These are phyloP conservation scores for Alloplasta piceator DNA, from an alignment of 2,888 invertebrate species.

Conservation along the genomic window DNA sequence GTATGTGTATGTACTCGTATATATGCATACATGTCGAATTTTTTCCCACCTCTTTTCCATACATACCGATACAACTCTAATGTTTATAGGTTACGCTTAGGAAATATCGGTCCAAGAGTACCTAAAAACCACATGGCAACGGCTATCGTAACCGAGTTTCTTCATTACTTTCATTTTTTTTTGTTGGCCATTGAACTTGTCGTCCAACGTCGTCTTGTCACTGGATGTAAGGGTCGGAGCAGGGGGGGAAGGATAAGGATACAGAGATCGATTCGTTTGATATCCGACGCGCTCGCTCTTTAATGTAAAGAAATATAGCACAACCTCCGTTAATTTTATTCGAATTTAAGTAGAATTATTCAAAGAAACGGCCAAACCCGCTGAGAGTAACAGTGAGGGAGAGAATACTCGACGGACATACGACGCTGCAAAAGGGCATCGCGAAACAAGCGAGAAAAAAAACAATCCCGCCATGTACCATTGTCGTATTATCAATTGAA, in stretches of 20 bases:
- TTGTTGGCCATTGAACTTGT: constrained; percentile 78
- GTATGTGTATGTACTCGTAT: constrained; percentile 67
- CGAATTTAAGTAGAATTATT: too few relatives aligned
- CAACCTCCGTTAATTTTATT: neutral
- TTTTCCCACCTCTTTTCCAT: constrained; percentile 34
- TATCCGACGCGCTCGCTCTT: constrained; percentile 60
- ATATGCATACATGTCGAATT: constrained; percentile 69
- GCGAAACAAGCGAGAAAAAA: constrained; percentile 49
- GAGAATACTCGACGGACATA: neutral
- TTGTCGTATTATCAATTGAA: too few relatives aligned
- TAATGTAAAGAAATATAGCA: constrained; percentile 67
- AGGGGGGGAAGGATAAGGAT: constrained; percentile 15
- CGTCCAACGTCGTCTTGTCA: constrained; percentile 73
- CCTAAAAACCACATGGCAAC: constrained; percentile 80
- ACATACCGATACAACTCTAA: constrained; percentile 68
- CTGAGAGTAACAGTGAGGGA: neutral
- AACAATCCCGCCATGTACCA: constrained; percentile 61
- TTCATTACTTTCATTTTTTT: constrained; percentile 82
- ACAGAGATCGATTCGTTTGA: constrained; percentile 57
- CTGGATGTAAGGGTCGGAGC: constrained; percentile 5
- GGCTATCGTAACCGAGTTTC: constrained; percentile 77
- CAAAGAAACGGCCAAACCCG: neutral
- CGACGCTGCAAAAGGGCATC: constrained; percentile 50
- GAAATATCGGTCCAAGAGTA: constrained; percentile 79
- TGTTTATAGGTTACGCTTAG: constrained; percentile 77